phyloP scores from a whole-genome alignment of 2,113 vertebrate species.

The Ceyx cyanopectus region DNA sequence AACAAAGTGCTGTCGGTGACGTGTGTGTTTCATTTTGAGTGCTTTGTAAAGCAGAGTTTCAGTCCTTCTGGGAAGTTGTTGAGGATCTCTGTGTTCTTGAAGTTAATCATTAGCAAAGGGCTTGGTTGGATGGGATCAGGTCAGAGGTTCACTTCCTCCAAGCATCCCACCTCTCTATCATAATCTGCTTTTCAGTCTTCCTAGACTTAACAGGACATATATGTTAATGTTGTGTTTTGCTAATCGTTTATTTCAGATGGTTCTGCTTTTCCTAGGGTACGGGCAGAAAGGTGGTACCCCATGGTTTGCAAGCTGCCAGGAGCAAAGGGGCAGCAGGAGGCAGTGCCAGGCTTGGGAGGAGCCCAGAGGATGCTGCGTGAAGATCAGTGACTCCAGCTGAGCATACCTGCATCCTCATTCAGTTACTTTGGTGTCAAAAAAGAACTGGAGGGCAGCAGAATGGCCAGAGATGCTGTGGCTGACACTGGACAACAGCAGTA shows the following conservation, averaged over 20 bases:
- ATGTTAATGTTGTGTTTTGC: background rate
- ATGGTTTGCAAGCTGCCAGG: background rate
- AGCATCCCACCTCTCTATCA: background rate
- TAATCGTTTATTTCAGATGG: background rate
- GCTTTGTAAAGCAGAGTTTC: background rate
- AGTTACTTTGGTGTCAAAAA: background rate
- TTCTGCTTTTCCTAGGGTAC: background rate
- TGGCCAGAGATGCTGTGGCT: background rate
- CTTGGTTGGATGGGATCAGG: background rate
- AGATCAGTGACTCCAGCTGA: background rate
- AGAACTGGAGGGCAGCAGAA: background rate
- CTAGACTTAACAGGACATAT: background rate
- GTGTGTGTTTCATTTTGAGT: background rate
- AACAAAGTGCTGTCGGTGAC: background rate
- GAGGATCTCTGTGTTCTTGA: background rate
- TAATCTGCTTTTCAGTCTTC: background rate
- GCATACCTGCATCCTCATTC: background rate
- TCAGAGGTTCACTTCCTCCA: background rate
- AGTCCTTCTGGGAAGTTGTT: background rate
- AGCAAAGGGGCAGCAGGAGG: background rate
- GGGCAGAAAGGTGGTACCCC: background rate
- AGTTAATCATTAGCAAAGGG: background rate
- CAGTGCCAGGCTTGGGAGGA: background rate
- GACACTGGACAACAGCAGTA: background rate
- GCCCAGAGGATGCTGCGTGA: background rate